phyloP scores from a whole-genome alignment of 2,888 invertebrate species.

The Horisme vitalbata region DNA sequence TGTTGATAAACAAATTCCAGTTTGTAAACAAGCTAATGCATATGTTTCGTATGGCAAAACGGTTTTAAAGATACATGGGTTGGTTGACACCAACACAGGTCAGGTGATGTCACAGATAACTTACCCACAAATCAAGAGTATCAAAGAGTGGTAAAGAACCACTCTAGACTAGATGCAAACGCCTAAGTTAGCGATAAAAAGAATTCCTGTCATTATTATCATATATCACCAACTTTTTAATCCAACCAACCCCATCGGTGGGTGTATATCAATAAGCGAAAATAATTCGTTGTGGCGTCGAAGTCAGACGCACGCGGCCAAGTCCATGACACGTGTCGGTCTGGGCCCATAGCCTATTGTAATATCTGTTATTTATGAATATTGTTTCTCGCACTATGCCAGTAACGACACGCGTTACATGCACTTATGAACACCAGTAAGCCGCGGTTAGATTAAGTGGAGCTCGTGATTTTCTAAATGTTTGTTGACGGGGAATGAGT shows the following conservation, averaged over 20 bases:
- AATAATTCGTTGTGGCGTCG: conserved; percentile 70
- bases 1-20: no score
- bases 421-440: conserved; percentile 29
- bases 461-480: conserved; percentile 25
- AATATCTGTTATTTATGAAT: conserved; percentile 76
- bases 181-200: not conserved
- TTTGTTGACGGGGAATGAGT: conserved; percentile 13
- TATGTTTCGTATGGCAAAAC: no score
- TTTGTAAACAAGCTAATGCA: no score
- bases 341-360: conserved; percentile 47
- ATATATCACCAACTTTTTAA: not conserved
- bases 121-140: no score
- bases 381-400: conserved; percentile 57
- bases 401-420: conserved; percentile 27
- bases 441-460: conserved; percentile 23
- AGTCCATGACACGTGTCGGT: conserved; percentile 53
- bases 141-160: no score
- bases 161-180: no score
- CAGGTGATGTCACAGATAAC: no score
- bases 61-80: no score
- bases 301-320: conserved; percentile 48
- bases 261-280: conserved; percentile 56
- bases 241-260: conserved; percentile 22
- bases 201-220: not conserved
- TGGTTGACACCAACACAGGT: no score